These are phyloP conservation scores for Anarsia innoxiella DNA, from an alignment of 2,888 invertebrate species.

Conservation along the genomic window DNA sequence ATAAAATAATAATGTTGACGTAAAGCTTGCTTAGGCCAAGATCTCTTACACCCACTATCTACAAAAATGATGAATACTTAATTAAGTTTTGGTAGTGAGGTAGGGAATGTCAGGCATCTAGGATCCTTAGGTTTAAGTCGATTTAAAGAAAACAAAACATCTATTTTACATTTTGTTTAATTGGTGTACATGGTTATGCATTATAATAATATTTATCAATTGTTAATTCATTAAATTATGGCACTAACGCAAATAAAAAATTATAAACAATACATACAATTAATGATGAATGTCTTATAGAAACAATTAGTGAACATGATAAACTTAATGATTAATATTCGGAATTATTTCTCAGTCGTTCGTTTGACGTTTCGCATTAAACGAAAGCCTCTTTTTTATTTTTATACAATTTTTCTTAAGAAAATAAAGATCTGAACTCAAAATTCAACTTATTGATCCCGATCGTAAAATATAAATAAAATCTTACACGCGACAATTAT, in stretches of 20 bases:
- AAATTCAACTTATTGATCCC: constrained; percentile 68
- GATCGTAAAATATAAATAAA: constrained; percentile 65
- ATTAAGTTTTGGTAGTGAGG: too few relatives aligned
- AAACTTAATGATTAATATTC: constrained; percentile 53
- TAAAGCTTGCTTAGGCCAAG: too few relatives aligned
- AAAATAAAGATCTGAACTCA: constrained; percentile 65
- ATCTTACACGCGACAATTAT: constrained; percentile 46
- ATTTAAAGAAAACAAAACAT: not conserved
- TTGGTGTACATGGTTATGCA: constrained; percentile 75
- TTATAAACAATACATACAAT: constrained; percentile 59
- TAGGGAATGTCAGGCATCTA: too few relatives aligned
- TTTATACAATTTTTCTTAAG: constrained; percentile 46
- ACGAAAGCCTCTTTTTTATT: constrained; percentile 58
- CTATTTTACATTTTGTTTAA: constrained; percentile 65
- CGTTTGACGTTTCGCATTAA: constrained; percentile 57
- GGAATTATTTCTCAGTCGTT: constrained; percentile 75
- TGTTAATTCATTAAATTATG: constrained; percentile 75
- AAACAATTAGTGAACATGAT: constrained; percentile 30
- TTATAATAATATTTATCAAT: constrained; percentile 70
- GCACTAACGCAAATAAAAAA: constrained; percentile 69
- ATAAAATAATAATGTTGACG: too few relatives aligned
- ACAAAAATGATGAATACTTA: too few relatives aligned
- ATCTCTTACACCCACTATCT: too few relatives aligned
- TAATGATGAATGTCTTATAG: constrained; percentile 55
- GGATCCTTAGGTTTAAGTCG: too few relatives aligned